Percentiles rank a stretch among this genome's conserved stretches.
phyloP scores from a whole-genome alignment of 2,888 invertebrate genomes.

The Platycheirus albimanus region DNA sequence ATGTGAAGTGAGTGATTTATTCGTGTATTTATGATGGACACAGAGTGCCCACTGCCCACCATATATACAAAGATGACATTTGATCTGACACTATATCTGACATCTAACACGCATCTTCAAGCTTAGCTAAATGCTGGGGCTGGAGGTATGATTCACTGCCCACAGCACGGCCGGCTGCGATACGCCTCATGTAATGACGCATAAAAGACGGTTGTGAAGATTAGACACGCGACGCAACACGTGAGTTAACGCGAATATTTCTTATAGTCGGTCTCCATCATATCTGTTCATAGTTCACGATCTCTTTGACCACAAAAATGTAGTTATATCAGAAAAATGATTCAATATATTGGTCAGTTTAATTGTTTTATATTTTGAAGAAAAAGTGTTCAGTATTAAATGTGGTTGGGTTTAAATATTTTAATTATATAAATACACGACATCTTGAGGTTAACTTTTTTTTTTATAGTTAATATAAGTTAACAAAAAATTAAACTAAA shows the following conservation, averaged over 20 bases:
- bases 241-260: neutral
- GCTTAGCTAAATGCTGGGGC: slow-evolving; percentile 9
- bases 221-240: neutral
- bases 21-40: neutral
- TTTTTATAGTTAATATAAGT: no score
- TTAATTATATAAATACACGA: no score
- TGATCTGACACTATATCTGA: slow-evolving; percentile 28
- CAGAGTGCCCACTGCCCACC: slow-evolving; percentile 7
- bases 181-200: neutral
- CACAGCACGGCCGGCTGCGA: no score
- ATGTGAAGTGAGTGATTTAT: neutral
- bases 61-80: slow-evolving; percentile 14
- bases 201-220: neutral
- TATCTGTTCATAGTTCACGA: neutral
- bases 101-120: slow-evolving; percentile 29
- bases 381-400: no score
- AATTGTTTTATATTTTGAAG: neutral
- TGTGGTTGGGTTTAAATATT: no score
- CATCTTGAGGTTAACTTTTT: no score
- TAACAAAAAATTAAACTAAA: no score
- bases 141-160: slow-evolving; percentile 11
- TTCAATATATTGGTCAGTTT: slow-evolving; percentile 2
- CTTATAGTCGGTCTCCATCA: no score
- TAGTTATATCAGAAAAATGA: neutral
- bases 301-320: slow-evolving; percentile 23